These are phyloP conservation scores for Petrocephalus schoutedeni DNA, from an alignment of 2,797 vertebrate species.

Conservation along the genomic window DNA sequence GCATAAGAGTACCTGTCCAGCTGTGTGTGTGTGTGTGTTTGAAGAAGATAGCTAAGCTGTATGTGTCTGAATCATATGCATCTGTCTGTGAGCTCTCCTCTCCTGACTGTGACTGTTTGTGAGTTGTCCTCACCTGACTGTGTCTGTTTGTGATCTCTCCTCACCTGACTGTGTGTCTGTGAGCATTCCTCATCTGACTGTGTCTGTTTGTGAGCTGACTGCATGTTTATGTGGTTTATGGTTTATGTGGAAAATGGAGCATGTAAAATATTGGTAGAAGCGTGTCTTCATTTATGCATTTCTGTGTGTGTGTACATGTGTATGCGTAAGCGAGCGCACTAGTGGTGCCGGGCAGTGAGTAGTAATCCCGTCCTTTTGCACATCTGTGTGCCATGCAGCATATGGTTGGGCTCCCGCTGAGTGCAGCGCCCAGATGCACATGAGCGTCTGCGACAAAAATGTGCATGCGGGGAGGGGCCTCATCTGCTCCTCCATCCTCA, in stretches of 20 bases:
- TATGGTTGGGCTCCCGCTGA: not conserved
- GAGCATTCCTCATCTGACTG: not conserved
- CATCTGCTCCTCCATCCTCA: not conserved
- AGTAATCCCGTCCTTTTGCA: not conserved
- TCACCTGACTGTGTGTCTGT: not conserved
- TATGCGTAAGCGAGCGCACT: not conserved
- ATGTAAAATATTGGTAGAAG: too few relatives aligned
- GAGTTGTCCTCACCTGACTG: not conserved
- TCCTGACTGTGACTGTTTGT: not conserved
- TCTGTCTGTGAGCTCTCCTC: not conserved
- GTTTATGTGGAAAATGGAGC: not conserved
- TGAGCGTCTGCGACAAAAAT: not conserved
- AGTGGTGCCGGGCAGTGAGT: not conserved
- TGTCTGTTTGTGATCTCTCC: not conserved
- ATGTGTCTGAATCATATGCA: not conserved
- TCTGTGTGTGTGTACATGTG: not conserved
- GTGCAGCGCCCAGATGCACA: not conserved
- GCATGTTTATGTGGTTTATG: not conserved
- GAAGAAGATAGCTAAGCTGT: not conserved
- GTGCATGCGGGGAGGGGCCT: not conserved
- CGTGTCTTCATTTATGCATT: not conserved
- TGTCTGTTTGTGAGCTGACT: not conserved
- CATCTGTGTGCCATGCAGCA: not conserved
- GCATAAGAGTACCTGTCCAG: not conserved
- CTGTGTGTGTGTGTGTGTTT: not conserved